These are phyloP conservation scores for Seladonia tumulorum DNA, from an alignment of 2,888 invertebrate species.

Conservation along the genomic window DNA sequence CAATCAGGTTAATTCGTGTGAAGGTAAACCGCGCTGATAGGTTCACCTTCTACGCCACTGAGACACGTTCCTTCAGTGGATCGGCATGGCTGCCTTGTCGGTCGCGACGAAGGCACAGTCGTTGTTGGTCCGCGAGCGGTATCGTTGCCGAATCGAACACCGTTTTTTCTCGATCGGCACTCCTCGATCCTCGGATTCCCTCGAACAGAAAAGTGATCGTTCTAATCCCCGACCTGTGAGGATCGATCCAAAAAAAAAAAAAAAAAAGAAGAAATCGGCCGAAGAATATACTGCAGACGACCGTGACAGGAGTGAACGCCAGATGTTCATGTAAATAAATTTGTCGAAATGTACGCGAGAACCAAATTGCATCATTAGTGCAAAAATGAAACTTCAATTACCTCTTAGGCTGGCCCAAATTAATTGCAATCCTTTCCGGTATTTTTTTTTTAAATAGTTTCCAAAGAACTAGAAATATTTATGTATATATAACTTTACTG, in stretches of 20 bases:
- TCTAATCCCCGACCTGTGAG: background rate
- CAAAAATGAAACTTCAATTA: background rate
- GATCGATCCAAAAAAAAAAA: background rate
- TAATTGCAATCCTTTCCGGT: background rate
- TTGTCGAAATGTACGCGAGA: background rate
- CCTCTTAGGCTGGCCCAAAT: background rate
- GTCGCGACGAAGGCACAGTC: conserved; percentile 60
- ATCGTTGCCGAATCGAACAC: conserved; percentile 29
- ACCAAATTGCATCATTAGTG: background rate
- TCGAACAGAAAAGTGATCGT: background rate
- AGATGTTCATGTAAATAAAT: background rate
- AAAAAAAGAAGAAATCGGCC: background rate
- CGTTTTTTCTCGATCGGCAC: conserved; percentile 18
- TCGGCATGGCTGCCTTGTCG: conserved; percentile 53
- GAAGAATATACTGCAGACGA: background rate
- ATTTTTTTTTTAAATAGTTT: background rate
- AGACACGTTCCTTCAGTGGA: conserved; percentile 54
- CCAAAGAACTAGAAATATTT: background rate
- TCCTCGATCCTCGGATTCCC: background rate
- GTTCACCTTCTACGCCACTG: conserved; percentile 57
- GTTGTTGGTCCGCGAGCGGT: conserved; percentile 46
- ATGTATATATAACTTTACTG: no score
- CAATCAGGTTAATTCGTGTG: background rate
- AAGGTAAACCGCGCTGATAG: background rate
- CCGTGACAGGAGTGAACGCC: background rate